Base-by-base conservation (phyloP, 2,888 invertebrate species). In the Theretra japonica region DNA sequence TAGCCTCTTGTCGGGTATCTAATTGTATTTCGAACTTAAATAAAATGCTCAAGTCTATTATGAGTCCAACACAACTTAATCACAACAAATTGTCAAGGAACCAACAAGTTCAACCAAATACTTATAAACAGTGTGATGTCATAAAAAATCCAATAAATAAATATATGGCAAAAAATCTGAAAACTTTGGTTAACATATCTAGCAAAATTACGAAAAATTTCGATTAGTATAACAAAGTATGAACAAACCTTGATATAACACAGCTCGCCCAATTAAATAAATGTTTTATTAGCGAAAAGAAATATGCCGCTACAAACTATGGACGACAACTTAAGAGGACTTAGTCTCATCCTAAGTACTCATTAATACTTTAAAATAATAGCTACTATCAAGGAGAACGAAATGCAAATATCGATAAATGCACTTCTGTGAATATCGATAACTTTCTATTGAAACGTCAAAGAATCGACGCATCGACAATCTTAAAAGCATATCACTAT, bases 141-240 rank as follows among this genome's bases (percentile, higher is more conserved):
- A n/a, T 21, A 30, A 7, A 21, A 41, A 70, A 28, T 70, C n/a
- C 28, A 50, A 60, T 30, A 21, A 70, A 58, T 60, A 60, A 28
- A 70, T 53, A 50, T 60, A 70, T 70, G 70, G 70, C 70, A 60
- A 21, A 59, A 15, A 62, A 53, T 17, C n/a, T 65, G 56, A 62
- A 53, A 33, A 56, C 23, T 71, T 71, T 65, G 70, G 70, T 41
- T 33, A 62, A 30, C 25, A 30, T 21, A 33, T 70, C 70, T 70
- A 70, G 70, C 62, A n/a, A 70, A 57, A 71, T 62, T 62, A 53
- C 28, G 48, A 62, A 1, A 15, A 23, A 71, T 60, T 60, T 70
- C 19, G 17, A 60, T 30, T 17, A 70, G 60, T 50, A 70, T 41
- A 70, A 50, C 6, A 6, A 68, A 50, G 25, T 15, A 23, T n/a